Evolutionary conservation across 1,140 invertebrate species (phyloP).

Genomic region (Bombyx mandarina): DNA sequence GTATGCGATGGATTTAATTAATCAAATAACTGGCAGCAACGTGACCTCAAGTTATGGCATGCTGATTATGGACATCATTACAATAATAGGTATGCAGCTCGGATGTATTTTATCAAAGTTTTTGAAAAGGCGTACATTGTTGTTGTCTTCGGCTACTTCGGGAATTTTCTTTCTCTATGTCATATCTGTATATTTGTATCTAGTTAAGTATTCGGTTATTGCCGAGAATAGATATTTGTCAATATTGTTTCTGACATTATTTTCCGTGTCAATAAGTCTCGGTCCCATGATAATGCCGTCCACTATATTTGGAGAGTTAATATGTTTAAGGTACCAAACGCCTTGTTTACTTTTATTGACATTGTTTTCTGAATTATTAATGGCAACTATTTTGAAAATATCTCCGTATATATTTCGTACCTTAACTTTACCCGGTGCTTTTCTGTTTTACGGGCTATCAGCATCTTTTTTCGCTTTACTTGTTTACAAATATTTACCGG

Average conservation of each 20-base stretch:
- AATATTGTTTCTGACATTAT: conserved; percentile 16
- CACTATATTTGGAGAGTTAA: conserved; percentile 24
- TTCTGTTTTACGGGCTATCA: conserved; percentile 21
- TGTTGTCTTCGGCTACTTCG: conserved; percentile 13
- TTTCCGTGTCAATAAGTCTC: conserved; percentile 18
- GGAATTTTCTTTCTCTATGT: conserved; percentile 18
- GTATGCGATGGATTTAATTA: conserved; percentile 30
- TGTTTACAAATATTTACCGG: conserved; percentile 24
- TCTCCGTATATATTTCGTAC: conserved; percentile 19
- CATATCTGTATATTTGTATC: conserved; percentile 19
- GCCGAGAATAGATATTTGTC: conserved; percentile 13
- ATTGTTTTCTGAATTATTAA: conserved; percentile 15
- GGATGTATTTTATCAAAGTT: conserved; percentile 19
- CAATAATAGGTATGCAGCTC: conserved; percentile 22
- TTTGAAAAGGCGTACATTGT: conserved; percentile 17
- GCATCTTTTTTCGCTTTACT: conserved; percentile 17
- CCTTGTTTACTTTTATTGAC: conserved; percentile 16
- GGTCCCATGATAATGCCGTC: conserved; percentile 24
- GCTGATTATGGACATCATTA: conserved; percentile 22
- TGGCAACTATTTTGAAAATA: conserved; percentile 18
- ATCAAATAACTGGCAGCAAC: conserved; percentile 21
- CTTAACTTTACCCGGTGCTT: conserved; percentile 19
- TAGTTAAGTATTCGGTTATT: conserved; percentile 10
- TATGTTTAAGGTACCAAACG: conserved; percentile 20
- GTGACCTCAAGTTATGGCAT: conserved; percentile 17